Base-by-base conservation (phyloP, 1,140 invertebrate species). In the Macrobrachium nipponense region DNA sequence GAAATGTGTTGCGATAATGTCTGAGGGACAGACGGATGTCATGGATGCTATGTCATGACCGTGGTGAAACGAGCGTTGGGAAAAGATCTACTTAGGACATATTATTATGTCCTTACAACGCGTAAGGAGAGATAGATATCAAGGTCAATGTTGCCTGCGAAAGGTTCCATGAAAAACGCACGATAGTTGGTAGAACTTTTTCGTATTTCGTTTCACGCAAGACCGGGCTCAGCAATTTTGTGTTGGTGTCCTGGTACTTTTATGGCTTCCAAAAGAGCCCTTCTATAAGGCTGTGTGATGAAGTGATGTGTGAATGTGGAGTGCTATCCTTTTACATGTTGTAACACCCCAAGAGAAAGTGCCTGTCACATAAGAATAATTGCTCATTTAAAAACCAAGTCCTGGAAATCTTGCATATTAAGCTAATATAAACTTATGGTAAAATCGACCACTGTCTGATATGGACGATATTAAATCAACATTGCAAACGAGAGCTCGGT, bases 221-320 rank as follows among this genome's bases (percentile, higher is more conserved):
- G 75, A 84, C 80, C 73, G 60, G 73, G 72, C 59, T 62, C 27
- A n/a, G 5, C 10, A 5, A 77, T 43, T 44, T 27, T 14, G n/a
- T 15, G 51, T 64, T 17, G 27, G 27, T 72, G 68, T 58, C 78
- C 78, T 80, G 78, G 78, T 80, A 80, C 78, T 80, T 80, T 66
- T 62, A 27, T 80, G 78, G 27, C 20, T 73, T 20, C 51, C 51
- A 8, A 14, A 36, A 43, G 8, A 18, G 20, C 61, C 44, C 62
- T 51, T 15, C 72, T 44, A 8, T n/a, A 43, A 76, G 43, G 20
- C 17, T 18, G 27, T 23, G 27, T 8, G 27, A 10, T 27, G 20
- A 36, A 73, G 27, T 18, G 17, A 36, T 18, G 17, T 18, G 43
- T n/a, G 27, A 73, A 73, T 18, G 70, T 18, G 36, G 8, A 11